Evolutionary conservation across 2,113 vertebrate genomes (phyloP).

Genomic region (Aythya baeri): DNA sequence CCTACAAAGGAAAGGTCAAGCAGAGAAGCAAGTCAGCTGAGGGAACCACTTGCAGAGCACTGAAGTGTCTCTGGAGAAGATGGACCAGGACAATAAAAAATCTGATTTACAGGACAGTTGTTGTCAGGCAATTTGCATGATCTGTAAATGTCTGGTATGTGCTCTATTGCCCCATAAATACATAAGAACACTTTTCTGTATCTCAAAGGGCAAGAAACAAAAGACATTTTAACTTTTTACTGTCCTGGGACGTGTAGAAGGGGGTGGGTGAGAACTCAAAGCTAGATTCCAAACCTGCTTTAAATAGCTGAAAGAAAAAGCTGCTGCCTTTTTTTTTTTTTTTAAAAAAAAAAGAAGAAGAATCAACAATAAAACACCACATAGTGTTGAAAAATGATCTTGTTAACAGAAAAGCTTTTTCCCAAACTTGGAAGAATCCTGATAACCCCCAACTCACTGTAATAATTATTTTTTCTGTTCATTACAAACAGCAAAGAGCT

Average conservation of each 20-base stretch:
- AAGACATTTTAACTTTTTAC: background rate
- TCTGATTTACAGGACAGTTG: background rate
- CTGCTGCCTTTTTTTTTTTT: no score
- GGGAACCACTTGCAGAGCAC: background rate
- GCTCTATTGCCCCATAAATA: background rate
- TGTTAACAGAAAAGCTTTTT: background rate
- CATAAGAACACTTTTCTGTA: background rate
- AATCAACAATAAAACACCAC: background rate
- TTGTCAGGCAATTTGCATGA: background rate
- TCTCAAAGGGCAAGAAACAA: background rate
- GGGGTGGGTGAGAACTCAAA: background rate
- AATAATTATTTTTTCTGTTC: background rate
- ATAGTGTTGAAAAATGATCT: background rate
- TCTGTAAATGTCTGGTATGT: background rate
- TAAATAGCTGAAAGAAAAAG: background rate
- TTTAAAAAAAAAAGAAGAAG: no score
- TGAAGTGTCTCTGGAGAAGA: background rate
- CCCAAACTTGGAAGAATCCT: background rate
- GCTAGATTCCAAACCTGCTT: background rate
- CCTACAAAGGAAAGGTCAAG: constrained; percentile 14
- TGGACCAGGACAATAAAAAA: background rate
- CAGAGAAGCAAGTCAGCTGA: background rate
- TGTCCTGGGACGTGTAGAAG: background rate
- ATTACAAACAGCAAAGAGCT: background rate
- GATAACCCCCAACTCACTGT: background rate